Evolutionary conservation across 2,113 vertebrate genomes (phyloP).

Genomic region (Fukomys damarensis): DNA sequence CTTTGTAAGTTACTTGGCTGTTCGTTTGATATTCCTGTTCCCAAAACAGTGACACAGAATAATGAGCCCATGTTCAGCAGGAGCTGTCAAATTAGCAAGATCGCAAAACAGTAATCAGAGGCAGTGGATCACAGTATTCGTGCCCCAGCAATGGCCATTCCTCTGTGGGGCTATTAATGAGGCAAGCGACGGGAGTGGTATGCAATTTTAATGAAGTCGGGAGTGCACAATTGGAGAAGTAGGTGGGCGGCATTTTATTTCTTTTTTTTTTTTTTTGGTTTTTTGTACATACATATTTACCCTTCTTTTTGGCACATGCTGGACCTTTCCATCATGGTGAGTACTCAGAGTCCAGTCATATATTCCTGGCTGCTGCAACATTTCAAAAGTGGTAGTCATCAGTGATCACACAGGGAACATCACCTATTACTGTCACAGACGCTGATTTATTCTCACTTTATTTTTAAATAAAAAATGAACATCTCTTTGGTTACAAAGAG

Average conservation of each 20-base stretch:
- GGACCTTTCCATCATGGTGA: neutral
- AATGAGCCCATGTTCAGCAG: conserved; percentile 84
- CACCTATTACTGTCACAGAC: neutral
- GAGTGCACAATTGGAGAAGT: conserved; percentile 84
- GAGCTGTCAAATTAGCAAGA: conserved; percentile 87
- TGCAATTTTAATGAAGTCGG: conserved; percentile 87
- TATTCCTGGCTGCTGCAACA: neutral
- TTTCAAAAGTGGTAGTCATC: neutral
- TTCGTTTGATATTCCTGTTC: conserved; percentile 77
- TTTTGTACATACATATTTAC: conserved; percentile 26
- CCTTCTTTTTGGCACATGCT: neutral
- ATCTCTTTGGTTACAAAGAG: neutral
- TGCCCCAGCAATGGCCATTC: conserved; percentile 80
- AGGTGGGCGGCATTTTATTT: conserved; percentile 69
- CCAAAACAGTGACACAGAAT: conserved; percentile 83
- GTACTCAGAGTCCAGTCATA: neutral
- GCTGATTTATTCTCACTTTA: neutral
- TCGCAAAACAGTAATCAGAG: conserved; percentile 86
- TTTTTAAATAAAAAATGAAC: neutral
- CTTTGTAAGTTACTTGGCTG: conserved; percentile 40
- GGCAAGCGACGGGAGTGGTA: conserved; percentile 80
- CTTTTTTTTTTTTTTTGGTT: conserved; percentile 54
- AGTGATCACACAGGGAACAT: neutral
- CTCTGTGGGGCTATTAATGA: conserved; percentile 87
- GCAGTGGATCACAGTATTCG: conserved; percentile 85